Evolutionary conservation across 2,797 vertebrate genomes (phyloP), one percentile per base, ranked within the genome.

Genomic region (Pelochelys cantorii): DNA sequence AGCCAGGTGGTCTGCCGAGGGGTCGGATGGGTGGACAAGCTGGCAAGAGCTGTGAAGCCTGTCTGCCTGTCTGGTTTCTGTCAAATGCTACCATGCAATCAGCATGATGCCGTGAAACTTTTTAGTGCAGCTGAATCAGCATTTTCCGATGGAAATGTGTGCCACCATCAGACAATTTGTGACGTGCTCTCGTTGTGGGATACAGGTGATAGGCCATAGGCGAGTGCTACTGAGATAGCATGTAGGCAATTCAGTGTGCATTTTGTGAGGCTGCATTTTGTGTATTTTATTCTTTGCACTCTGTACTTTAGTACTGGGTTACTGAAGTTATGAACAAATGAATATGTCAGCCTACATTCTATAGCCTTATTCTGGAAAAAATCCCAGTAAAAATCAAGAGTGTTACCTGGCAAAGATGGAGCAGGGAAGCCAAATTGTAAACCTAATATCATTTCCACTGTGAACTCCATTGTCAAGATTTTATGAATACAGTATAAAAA

Each of bases 381-480:
- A 94, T 97, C 96, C 96, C 95, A 81, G 17, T 20, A 86, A 82
- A 48, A 82, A 54, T 83, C 55, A 94, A 94, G 53, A 52, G 88
- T 95, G 92, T 87, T 93, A 92, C 92, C 93, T 65, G 90, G 93
- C 90, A 95, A 93, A 88, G 93, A 87, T 86, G 85, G 85, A 86
- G 77, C 74, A 90, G 54, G 71, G 83, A 94, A 95, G 93, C 94
- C 93, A 96, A 95, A 94, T 94, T 95, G 93, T 97, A 94, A 93
- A 96, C 95, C 94, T 94, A 96, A 97, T 93, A 94, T 93, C 94
- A 95, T 97, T 96, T 97, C 95, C 93, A 95, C 93, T 96, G 96
- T 96, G 96, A 95, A 97, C 95, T 95, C 93, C 96, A 96, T 96
- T 97, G 96, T 97, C 95, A 97, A 97, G 95, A 97, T 97, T 96